phyloP scores from a whole-genome alignment of 1,140 invertebrate species.

The Dendroctonus ponderosae region DNA sequence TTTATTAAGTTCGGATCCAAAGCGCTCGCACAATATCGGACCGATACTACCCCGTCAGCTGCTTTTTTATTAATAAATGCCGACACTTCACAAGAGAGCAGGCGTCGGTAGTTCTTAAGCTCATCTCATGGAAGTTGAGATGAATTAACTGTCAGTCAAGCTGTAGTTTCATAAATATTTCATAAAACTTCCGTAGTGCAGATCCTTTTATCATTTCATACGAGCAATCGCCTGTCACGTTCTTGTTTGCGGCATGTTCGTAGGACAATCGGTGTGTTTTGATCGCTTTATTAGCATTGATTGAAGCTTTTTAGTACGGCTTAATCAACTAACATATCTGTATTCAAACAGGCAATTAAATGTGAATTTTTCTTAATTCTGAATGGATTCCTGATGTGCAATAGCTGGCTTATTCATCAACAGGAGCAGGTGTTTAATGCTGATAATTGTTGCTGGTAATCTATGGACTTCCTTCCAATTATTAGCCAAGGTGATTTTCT shows the following conservation, averaged over 20 bases:
- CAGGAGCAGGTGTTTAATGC: no score
- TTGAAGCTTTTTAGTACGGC: no score
- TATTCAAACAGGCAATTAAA: no score
- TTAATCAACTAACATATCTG: no score
- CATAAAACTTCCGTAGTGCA: slow-evolving; percentile 22
- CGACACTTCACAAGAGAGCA: slow-evolving; percentile 13
- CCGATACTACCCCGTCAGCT: slow-evolving; percentile 2
- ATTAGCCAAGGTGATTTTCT: no score
- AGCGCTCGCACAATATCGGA: slow-evolving; percentile 1
- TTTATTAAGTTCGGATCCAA: slow-evolving; percentile 6
- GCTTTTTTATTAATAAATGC: slow-evolving; percentile 17
- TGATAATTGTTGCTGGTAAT: no score
- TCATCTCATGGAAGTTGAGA: slow-evolving; percentile 16
- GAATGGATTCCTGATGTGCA: no score
- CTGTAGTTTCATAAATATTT: slow-evolving; percentile 30
- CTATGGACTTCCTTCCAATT: no score
- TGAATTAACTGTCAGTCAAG: slow-evolving; percentile 31
- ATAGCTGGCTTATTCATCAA: no score
- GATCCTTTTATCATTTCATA: slow-evolving; percentile 27
- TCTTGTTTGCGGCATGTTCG: slow-evolving; percentile 17
- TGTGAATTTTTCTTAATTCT: no score
- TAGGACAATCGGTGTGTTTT: slow-evolving; percentile 2
- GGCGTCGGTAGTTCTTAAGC: slow-evolving; percentile 15
- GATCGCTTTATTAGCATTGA: slow-evolving; percentile 6
- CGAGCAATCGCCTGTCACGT: slow-evolving; percentile 16